A percentile compares a stretch with the other conserved stretches of the same genome.
phyloP scores from a whole-genome alignment of 2,113 vertebrate genomes.

The Ceyx margarethae region DNA sequence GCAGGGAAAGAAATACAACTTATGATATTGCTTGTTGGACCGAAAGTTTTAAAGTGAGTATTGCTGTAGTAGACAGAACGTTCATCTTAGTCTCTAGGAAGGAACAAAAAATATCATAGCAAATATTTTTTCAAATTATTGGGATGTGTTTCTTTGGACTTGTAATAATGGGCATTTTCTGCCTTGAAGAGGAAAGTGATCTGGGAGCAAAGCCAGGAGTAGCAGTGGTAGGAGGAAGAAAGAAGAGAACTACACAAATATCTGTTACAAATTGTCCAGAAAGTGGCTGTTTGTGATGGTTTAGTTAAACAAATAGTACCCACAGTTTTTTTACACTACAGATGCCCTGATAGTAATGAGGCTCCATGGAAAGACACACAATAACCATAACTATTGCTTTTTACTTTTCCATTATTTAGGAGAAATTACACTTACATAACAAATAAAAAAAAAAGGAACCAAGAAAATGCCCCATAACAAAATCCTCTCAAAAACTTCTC shows the following conservation, averaged over 20 bases:
- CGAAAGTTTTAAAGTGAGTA: neutral
- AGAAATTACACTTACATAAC: neutral
- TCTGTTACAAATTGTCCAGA: conserved; percentile 34
- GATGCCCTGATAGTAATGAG: neutral
- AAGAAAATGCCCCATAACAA: neutral
- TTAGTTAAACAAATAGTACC: conserved; percentile 6
- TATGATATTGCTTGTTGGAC: neutral
- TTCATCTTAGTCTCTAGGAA: neutral
- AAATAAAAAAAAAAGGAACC: no score
- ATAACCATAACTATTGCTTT: neutral
- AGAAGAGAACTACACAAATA: neutral
- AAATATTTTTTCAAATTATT: neutral
- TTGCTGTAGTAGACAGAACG: neutral
- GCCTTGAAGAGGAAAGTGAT: neutral
- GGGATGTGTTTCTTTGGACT: neutral
- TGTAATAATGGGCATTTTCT: neutral
- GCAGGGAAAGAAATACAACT: neutral
- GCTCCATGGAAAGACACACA: neutral
- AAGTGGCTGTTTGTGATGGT: neutral
- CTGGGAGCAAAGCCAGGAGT: conserved; percentile 34
- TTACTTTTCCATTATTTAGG: neutral
- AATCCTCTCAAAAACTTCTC: neutral
- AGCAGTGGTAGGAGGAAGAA: neutral
- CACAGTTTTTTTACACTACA: neutral
- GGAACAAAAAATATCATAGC: neutral